Conservation (phyloP, 2,888 invertebrate genomes). For the Imbricaverruca yamaguchii region DNA sequence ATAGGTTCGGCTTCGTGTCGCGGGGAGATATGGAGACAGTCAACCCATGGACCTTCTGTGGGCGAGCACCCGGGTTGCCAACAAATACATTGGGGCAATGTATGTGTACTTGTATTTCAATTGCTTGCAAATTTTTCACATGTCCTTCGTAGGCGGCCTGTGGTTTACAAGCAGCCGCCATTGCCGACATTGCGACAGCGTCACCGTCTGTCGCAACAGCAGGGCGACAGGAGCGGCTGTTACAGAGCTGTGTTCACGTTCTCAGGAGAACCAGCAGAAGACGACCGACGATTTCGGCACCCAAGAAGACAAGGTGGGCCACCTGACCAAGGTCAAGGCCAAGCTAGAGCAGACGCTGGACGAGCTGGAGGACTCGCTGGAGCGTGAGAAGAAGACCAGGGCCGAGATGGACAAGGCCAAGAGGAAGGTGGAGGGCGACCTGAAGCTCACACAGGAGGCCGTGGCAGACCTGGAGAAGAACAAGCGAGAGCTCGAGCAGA, state of each 20-base stretch:
- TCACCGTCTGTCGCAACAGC: too few species aligned
- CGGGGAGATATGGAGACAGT: too few species aligned
- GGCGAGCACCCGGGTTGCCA: too few species aligned
- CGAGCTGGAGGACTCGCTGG: constrained; percentile 50
- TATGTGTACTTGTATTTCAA: too few species aligned
- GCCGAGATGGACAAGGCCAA: constrained; percentile 50
- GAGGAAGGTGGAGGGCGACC: constrained; percentile 50
- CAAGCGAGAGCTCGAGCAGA: constrained; percentile 91
- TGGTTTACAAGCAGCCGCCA: too few species aligned
- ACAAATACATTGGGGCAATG: too few species aligned
- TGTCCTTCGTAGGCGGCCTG: too few species aligned
- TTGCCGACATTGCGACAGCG: too few species aligned
- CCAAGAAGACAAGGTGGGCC: constrained; percentile 98
- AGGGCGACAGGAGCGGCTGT: too few species aligned
- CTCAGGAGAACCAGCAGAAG: constrained; percentile 90
- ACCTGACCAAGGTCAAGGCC: constrained; percentile 97
- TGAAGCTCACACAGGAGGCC: constrained; percentile 47
- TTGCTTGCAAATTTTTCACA: too few species aligned
- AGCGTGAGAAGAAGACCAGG: constrained; percentile 51
- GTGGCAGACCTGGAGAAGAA: constrained; percentile 72
- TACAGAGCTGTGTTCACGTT: not conserved
- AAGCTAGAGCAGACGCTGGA: constrained; percentile 59
- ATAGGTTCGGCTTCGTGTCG: too few species aligned
- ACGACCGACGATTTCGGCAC: constrained; percentile 79
- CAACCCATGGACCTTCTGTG: too few species aligned